Percentiles rank a stretch among this genome's conserved stretches.
These are phyloP conservation scores for Eudemis profundana DNA, from an alignment of 2,888 invertebrate species.

Conservation along the genomic window DNA sequence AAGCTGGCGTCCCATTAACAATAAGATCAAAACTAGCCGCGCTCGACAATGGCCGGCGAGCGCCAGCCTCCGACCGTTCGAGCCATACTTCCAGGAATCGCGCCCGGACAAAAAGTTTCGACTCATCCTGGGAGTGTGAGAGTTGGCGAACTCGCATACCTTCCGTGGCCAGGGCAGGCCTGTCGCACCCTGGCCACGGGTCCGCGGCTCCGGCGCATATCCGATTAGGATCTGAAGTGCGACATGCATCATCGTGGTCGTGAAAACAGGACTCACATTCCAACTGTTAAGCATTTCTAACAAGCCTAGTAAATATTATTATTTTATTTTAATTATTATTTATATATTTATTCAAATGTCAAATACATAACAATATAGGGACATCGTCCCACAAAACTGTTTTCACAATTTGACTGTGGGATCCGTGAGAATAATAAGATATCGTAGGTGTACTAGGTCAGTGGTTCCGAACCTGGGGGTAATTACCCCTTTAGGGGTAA, in stretches of 20 bases:
- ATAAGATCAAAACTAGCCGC: constrained; percentile 85
- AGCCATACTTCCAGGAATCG: constrained; percentile 80
- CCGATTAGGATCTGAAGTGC: not conserved
- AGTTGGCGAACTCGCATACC: constrained; percentile 77
- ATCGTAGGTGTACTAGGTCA: too few species aligned
- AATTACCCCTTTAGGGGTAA: too few species aligned
- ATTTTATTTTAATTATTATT: too few species aligned
- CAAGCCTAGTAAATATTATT: not conserved
- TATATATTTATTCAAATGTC: too few species aligned
- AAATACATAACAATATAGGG: too few species aligned
- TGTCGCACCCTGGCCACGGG: constrained; percentile 29
- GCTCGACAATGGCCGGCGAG: constrained; percentile 79
- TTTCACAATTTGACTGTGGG: too few species aligned
- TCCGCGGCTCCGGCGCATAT: not conserved
- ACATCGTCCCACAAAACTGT: too few species aligned
- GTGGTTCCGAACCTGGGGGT: too few species aligned
- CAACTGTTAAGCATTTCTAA: not conserved
- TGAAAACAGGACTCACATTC: not conserved
- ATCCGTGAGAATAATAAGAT: too few species aligned
- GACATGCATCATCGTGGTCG: not conserved
- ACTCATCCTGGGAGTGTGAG: constrained; percentile 81
- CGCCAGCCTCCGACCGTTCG: constrained; percentile 80
- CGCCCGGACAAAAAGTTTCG: constrained; percentile 79
- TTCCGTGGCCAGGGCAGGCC: constrained; percentile 50
- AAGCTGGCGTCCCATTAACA: constrained; percentile 85